Conservation (phyloP, 2,113 vertebrate species). For the Rhegmatorhina hoffmannsi region DNA sequence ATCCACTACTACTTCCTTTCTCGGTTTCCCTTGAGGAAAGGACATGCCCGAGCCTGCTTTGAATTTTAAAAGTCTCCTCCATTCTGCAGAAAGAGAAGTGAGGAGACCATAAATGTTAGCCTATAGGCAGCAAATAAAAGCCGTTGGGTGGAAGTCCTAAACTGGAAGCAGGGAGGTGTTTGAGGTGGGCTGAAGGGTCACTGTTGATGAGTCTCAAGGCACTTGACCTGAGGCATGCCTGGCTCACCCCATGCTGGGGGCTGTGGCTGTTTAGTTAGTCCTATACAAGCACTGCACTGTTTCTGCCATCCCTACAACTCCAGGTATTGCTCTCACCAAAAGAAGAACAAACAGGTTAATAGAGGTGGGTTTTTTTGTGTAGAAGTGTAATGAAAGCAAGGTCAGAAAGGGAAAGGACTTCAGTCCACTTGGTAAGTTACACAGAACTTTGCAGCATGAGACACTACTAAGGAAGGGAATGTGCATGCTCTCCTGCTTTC, state of each 20-base stretch:
- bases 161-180: background rate
- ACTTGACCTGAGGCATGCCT: background rate
- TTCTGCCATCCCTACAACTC: background rate
- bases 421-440: background rate
- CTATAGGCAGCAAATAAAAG: background rate
- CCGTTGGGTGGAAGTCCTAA: background rate
- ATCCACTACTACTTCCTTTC: background rate
- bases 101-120: background rate
- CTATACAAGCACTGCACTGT: background rate
- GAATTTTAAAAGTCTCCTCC: background rate
- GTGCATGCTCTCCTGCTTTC: background rate
- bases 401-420: background rate
- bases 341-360: background rate
- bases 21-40: slow-evolving; percentile 3
- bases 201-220: background rate
- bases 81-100: background rate
- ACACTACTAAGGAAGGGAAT: background rate
- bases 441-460: background rate
- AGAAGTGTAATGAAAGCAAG: background rate
- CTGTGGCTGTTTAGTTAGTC: background rate
- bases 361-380: background rate
- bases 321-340: background rate
- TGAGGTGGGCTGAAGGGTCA: background rate
- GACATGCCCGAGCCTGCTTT: background rate
- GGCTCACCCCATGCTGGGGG: background rate